Evolutionary conservation across 2,113 vertebrate genomes (phyloP).

Genomic region (Pantherophis guttatus): DNA sequence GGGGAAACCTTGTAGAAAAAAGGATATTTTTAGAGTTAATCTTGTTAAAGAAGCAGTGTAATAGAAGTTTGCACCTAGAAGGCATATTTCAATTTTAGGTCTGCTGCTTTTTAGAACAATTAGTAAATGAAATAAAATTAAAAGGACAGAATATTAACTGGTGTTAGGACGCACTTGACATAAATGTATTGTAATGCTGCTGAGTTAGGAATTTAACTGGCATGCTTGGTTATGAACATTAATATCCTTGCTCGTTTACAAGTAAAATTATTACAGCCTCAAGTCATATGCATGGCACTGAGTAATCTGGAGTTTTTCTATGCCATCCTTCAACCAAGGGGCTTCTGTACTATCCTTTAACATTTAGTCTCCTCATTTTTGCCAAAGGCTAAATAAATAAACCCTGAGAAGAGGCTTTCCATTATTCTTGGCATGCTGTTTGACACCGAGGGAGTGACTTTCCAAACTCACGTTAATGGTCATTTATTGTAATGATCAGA

Average conservation of each 20-base stretch:
- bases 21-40: background rate
- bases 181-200: background rate
- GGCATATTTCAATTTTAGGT: background rate
- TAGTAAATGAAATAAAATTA: background rate
- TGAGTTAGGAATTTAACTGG: background rate
- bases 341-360: background rate
- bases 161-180: background rate
- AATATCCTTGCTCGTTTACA: background rate
- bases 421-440: background rate
- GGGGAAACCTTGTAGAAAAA: background rate
- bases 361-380: background rate
- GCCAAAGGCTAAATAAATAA: background rate
- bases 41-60: background rate
- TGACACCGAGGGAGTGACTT: conserved; percentile 8
- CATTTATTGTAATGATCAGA: conserved; percentile 1
- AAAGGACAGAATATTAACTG: background rate
- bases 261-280: background rate
- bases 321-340: background rate
- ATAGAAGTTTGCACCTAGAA: background rate
- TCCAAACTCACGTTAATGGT: conserved; percentile 36
- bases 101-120: background rate
- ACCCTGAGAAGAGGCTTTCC: background rate
- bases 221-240: background rate
- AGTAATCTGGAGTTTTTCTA: background rate
- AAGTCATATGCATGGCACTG: background rate